phyloP scores from a whole-genome alignment of 2,113 vertebrate genomes.

The Gallinago undulata region DNA sequence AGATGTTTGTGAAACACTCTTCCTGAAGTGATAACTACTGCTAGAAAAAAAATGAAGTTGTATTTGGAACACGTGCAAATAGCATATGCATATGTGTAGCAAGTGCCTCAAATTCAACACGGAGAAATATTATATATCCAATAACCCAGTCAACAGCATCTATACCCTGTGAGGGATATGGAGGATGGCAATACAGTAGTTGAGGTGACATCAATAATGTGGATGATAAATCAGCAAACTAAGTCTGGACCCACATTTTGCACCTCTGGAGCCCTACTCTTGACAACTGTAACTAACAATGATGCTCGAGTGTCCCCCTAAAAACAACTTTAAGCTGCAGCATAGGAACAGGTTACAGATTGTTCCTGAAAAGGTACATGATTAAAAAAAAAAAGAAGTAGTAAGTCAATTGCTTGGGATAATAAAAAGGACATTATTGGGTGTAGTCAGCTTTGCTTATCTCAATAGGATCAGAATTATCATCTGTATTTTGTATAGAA shows the following conservation, averaged over 20 bases:
- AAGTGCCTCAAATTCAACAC: background rate
- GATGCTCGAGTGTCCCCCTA: background rate
- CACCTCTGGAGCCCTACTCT: background rate
- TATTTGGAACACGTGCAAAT: background rate
- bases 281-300: background rate
- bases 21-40: background rate
- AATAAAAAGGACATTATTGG: background rate
- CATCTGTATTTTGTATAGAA: background rate
- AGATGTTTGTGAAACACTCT: background rate
- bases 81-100: background rate
- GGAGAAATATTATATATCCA: background rate
- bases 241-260: background rate
- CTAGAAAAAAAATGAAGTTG: background rate
- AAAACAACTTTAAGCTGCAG: background rate
- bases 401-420: background rate
- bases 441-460: background rate
- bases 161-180: background rate
- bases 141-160: background rate
- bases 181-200: background rate
- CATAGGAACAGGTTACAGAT: fast-evolving
- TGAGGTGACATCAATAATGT: background rate
- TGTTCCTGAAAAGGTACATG: background rate
- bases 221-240: background rate
- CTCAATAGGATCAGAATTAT: background rate
- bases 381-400: background rate